These are phyloP conservation scores for Labeo rohita DNA, from an alignment of 2,113 vertebrate species.

Conservation along the genomic window DNA sequence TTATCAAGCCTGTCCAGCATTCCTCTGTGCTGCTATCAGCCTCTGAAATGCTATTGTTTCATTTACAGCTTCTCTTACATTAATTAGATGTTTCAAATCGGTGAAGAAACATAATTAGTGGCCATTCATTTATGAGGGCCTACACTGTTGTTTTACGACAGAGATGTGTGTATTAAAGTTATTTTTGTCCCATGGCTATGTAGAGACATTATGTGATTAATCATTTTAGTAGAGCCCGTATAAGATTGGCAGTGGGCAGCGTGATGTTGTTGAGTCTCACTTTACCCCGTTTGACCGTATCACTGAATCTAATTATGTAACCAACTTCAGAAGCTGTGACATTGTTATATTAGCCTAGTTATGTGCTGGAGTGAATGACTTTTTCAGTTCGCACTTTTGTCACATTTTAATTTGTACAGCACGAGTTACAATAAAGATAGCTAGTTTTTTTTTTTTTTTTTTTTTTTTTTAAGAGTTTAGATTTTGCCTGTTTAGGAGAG, in stretches of 20 bases:
- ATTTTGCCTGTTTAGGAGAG: constrained; percentile 50
- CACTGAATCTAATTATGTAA: constrained; percentile 23
- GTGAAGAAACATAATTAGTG: constrained; percentile 46
- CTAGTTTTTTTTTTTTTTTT: not conserved
- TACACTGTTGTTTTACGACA: not conserved
- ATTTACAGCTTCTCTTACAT: constrained; percentile 53
- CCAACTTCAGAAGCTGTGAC: constrained; percentile 21
- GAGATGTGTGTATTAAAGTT: constrained; percentile 39
- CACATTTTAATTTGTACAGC: constrained; percentile 37
- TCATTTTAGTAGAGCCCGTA: constrained; percentile 31
- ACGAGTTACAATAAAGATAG: constrained; percentile 41
- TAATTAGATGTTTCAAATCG: constrained; percentile 54
- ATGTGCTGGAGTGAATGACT: not conserved
- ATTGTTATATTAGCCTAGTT: constrained; percentile 25
- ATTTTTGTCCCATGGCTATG: not conserved
- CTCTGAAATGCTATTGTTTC: constrained; percentile 39
- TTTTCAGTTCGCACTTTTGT: constrained; percentile 1
- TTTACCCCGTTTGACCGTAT: constrained; percentile 1
- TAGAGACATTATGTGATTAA: constrained; percentile 17
- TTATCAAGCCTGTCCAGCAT: constrained; percentile 58
- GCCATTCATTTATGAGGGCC: constrained; percentile 42
- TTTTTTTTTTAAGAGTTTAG: constrained; percentile 47
- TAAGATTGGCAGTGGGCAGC: constrained; percentile 4
- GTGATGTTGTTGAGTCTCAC: not conserved
- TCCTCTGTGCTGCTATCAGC: constrained; percentile 43